A percentile compares a stretch with the other conserved stretches of the same genome.
phyloP scores from a whole-genome alignment of 2,113 vertebrate genomes.

The Amblyornis subalaris region DNA sequence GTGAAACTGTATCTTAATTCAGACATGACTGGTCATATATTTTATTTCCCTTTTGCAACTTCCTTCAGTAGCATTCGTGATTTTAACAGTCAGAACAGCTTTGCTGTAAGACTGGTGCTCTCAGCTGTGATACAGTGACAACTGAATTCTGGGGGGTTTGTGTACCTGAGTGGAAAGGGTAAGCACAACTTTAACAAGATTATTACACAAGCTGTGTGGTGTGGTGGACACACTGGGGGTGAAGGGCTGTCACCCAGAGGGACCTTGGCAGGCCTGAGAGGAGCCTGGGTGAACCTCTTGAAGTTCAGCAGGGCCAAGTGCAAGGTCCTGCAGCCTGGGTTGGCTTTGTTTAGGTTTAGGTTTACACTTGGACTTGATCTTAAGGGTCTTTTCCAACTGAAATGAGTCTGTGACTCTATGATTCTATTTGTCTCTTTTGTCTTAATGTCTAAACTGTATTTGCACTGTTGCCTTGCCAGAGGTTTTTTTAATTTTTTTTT shows the following conservation, averaged over 20 bases:
- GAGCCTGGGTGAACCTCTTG: too few relatives aligned
- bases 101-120: not conserved
- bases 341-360: not conserved
- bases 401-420: not conserved
- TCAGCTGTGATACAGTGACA: not conserved
- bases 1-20: not conserved
- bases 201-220: not conserved
- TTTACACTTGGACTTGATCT: not conserved
- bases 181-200: not conserved
- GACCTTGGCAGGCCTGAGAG: not conserved
- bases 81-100: not conserved
- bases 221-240: not conserved
- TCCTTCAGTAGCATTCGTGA: not conserved
- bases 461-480: not conserved
- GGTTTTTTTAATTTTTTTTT: not conserved
- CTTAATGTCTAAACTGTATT: not conserved
- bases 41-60: not conserved
- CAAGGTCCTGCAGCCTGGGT: not conserved
- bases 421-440: not conserved
- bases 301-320: not conserved
- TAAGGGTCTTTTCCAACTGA: not conserved
- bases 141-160: not conserved
- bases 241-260: not conserved
- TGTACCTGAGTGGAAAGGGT: not conserved
- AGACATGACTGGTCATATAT: not conserved